A percentile compares a stretch with the other conserved stretches of the same genome.
Conservation (phyloP, 2,888 invertebrate genomes). For the Xestia c-nigrum region DNA sequence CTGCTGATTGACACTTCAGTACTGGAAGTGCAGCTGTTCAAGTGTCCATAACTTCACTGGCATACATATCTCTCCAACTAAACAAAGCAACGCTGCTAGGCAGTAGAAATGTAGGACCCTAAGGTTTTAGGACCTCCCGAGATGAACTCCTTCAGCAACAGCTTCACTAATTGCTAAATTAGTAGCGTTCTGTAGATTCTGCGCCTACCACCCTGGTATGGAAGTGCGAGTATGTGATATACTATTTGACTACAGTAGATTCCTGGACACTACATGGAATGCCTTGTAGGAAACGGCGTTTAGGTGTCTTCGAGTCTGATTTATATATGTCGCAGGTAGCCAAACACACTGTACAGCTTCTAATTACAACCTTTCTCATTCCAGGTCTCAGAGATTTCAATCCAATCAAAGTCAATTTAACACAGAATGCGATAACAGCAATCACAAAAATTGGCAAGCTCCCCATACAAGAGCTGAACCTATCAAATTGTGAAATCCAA, state of each 20-base stretch:
- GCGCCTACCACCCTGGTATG: background rate
- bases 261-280: too few species aligned
- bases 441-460: conserved; percentile 87
- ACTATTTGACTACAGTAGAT: too few species aligned
- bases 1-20: background rate
- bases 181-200: background rate
- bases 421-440: conserved; percentile 77
- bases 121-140: background rate
- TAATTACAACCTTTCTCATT: conserved; percentile 38
- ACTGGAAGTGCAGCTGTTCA: background rate
- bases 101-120: background rate
- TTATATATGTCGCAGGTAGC: background rate
- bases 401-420: conserved; percentile 75
- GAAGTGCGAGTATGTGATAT: background rate
- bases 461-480: conserved; percentile 87
- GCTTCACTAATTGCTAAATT: background rate
- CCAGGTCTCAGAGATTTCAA: conserved; percentile 69
- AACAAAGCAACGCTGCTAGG: background rate
- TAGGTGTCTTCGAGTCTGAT: too few species aligned
- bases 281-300: too few species aligned
- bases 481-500: conserved; percentile 91
- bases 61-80: background rate
- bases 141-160: background rate
- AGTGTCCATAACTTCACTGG: background rate
- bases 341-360: background rate